These are phyloP conservation scores for Pseudococcus viburni DNA, from an alignment of 2,888 invertebrate genomes.

Conservation along the genomic window DNA sequence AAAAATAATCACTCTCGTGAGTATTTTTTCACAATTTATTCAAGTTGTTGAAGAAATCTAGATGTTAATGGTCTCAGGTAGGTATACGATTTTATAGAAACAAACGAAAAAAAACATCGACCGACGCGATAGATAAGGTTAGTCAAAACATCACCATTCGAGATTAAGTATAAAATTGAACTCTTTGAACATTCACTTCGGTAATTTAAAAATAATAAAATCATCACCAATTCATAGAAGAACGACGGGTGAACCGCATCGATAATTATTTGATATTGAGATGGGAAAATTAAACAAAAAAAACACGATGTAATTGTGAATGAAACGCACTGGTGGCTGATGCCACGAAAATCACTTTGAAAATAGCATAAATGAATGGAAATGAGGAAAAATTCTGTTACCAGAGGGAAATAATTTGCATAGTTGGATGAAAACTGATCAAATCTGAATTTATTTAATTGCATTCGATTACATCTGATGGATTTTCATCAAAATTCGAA, in stretches of 20 bases:
- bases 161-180: not conserved
- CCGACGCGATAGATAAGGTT: not conserved
- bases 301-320: not conserved
- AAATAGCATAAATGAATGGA: not conserved
- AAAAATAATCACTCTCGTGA: not conserved
- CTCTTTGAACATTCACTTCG: not conserved
- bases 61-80: not conserved
- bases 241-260: not conserved
- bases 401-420: no score
- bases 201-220: not conserved
- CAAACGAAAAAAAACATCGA: not conserved
- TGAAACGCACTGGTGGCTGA: not conserved
- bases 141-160: not conserved
- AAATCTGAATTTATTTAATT: no score
- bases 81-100: not conserved
- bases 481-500: no score
- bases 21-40: not conserved
- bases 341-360: not conserved
- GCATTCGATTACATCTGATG: no score
- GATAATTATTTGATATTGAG: not conserved
- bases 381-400: no score
- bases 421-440: no score
- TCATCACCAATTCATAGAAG: not conserved
- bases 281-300: not conserved
- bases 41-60: not conserved